Conservation (phyloP, 2,888 invertebrate genomes). For the Argyresthia goedartella region DNA sequence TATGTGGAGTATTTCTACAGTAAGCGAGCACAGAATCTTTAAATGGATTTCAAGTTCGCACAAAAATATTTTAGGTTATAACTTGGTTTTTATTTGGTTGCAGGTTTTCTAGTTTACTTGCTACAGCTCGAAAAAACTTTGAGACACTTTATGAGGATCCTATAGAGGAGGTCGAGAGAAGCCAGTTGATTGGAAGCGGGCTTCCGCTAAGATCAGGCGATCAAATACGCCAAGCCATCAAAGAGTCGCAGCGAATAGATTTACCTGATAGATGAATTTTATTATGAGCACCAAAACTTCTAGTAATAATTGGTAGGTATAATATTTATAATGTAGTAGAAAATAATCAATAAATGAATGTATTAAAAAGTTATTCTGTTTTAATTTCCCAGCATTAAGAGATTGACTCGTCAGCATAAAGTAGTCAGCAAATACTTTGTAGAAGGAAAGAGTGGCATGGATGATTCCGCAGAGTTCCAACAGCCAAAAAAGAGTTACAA, state of each 20-base stretch:
- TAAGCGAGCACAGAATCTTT: slow-evolving; percentile 31
- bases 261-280: slow-evolving; percentile 32
- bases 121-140: slow-evolving; percentile 31
- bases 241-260: slow-evolving; percentile 33
- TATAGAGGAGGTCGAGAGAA: slow-evolving; percentile 51
- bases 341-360: slow-evolving; percentile 2
- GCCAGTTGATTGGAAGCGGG: slow-evolving; percentile 42
- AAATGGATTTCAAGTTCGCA: neutral
- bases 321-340: neutral
- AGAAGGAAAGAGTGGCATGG: slow-evolving; percentile 31
- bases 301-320: slow-evolving; percentile 27
- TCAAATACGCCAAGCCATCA: slow-evolving; percentile 26
- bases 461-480: slow-evolving; percentile 53
- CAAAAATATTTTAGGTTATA: slow-evolving; percentile 26
- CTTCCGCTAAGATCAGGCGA: slow-evolving; percentile 31
- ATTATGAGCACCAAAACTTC: slow-evolving; percentile 28
- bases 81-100: slow-evolving; percentile 14
- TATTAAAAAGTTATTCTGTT: slow-evolving; percentile 21
- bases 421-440: slow-evolving; percentile 50
- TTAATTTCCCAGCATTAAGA: slow-evolving; percentile 31
- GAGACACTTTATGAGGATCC: slow-evolving; percentile 48
- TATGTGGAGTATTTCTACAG: slow-evolving; percentile 59
- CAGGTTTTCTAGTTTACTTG: slow-evolving; percentile 32
- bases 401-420: slow-evolving; percentile 10
- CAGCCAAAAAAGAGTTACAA: slow-evolving; percentile 33